A percentile compares a stretch with the other conserved stretches of the same genome.
These are phyloP conservation scores for Drosophila triauraria DNA, from an alignment of 1,140 invertebrate species.

Conservation along the genomic window DNA sequence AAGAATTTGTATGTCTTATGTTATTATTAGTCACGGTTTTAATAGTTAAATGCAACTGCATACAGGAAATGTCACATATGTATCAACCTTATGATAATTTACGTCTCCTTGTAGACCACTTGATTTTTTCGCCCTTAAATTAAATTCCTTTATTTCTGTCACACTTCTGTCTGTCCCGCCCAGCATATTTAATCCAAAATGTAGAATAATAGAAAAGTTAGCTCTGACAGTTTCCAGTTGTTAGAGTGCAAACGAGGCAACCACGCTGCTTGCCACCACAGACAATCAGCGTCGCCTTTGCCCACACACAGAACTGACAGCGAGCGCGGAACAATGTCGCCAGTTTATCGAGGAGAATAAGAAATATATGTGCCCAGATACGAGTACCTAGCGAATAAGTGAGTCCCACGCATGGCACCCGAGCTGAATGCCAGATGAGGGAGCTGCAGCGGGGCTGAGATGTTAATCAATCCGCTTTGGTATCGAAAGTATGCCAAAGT, in stretches of 20 bases:
- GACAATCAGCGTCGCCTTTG: constrained; percentile 31
- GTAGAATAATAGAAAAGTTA: not conserved
- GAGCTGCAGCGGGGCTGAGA: constrained; percentile 32
- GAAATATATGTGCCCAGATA: constrained; percentile 41
- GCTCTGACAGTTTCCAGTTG: constrained; percentile 62
- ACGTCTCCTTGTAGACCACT: too few species aligned
- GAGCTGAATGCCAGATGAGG: constrained; percentile 52
- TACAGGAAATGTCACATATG: not conserved
- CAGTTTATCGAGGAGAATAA: constrained; percentile 64
- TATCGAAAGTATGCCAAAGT: constrained; percentile 78
- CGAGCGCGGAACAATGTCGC: constrained; percentile 64
- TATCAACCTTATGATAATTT: not conserved
- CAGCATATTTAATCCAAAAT: constrained; percentile 40
- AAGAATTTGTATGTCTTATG: too few species aligned
- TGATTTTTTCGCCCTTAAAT: constrained; percentile 12
- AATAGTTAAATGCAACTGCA: not conserved
- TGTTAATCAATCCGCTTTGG: constrained; percentile 63
- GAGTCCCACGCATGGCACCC: constrained; percentile 45
- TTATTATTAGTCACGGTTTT: not conserved
- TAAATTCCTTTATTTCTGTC: constrained; percentile 27
- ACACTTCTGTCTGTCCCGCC: constrained; percentile 54
- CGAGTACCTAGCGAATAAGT: constrained; percentile 23
- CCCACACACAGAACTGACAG: constrained; percentile 63
- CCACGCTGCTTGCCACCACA: constrained; percentile 51
- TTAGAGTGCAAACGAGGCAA: constrained; percentile 75